Base-by-base conservation (phyloP, 2,797 vertebrate species). In the Sebastes cheni region DNA sequence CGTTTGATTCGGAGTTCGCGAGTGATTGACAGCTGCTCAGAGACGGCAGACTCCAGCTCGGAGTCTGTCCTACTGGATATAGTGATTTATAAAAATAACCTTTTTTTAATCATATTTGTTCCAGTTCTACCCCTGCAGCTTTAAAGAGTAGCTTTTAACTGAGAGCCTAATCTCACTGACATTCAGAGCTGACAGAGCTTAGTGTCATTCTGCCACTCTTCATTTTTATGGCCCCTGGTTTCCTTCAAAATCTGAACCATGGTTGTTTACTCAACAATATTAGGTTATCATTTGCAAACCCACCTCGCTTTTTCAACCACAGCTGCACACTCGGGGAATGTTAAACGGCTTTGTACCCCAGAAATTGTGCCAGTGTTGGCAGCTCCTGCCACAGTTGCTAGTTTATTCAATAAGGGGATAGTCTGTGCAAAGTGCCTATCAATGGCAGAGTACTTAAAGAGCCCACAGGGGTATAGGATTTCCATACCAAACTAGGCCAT, bases 321-420 rank as follows among this genome's bases (percentile, higher is more conserved):
- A 76, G 82, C 79, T 80, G 86, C 79, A 88, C 86, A 50, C 78
- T 79, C 14, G 64, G 76, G 83, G 89, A 93, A 94, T 93, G 80
- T 89, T 91, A 91, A 93, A 86, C 56, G 30, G 66, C 79, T 88
- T 75, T 86, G 80, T 75, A 71, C 67, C 82, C 72, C 61, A 65
- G 77, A 90, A 86, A 83, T 69, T 27, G 82, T 84, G 80, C 84
- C 84, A 82, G 78, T 64, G 78, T 89, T 91, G 92, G 88, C 92
- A 93, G 88, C 77, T 78, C 67, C 62, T 69, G 73, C 69, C 77
- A 83, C 79, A 77, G 76, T 79, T 84, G 50, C 60, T 55, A 71
- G 77, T 89, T 81, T 32, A 87, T 82, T 91, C 88, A 92, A 79
- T 86, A 74, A 91, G 84, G 72, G 73, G 78, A 88, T 91, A 75